Base-by-base conservation (phyloP, 2,113 vertebrate genomes). In the Addax nasomaculatus region DNA sequence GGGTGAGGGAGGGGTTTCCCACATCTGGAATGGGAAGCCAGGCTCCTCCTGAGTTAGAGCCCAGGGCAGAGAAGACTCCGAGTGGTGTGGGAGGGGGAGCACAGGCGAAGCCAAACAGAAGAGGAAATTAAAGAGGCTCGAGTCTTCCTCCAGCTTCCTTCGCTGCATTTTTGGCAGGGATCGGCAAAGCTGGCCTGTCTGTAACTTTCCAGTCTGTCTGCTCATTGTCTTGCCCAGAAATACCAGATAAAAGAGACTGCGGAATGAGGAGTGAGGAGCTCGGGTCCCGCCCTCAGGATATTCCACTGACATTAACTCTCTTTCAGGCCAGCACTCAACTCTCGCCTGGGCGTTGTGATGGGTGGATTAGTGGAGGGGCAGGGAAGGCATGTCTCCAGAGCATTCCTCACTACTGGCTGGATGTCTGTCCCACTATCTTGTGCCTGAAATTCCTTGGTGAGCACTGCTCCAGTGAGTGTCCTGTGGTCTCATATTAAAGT, bases 81-180 rank as follows among this genome's bases (percentile, higher is more conserved):
- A 89, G 55, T 15, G 1, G 83, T 60, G 47, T 51, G 90, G 90
- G 92, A 4, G 36, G 80, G 95, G 11, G 93, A 64, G 51, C 33
- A 30, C 78, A 79, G 30, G 8, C 43, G 19, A 86, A 94, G 91
- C 53, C 21, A 97, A 97, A 96, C 45, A 92, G 94, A 95, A 83
- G 51, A 98, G 97, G 98, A 98, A 98, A 98, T 98, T 92, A 97
- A 98, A 95, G 93, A 95, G 53, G 33, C 96, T 98, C 16, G 15
- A 83, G 78, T 95, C 85, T 95, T 79, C 51, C 47, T 79, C 2
- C 3, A 70, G 88, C 96, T 98, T 98, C 96, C 95, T 96, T 92
- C 79, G 83, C 73, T 94, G 91, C 55, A 89, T 98, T 98, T 98
- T 97, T 98, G 97, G 97, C 93, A 94, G 93, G 97, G 89, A 58